A percentile compares a stretch with the other conserved stretches of the same genome.
phyloP scores from a whole-genome alignment of 1,140 invertebrate genomes.

The Branchinecta lindahli region DNA sequence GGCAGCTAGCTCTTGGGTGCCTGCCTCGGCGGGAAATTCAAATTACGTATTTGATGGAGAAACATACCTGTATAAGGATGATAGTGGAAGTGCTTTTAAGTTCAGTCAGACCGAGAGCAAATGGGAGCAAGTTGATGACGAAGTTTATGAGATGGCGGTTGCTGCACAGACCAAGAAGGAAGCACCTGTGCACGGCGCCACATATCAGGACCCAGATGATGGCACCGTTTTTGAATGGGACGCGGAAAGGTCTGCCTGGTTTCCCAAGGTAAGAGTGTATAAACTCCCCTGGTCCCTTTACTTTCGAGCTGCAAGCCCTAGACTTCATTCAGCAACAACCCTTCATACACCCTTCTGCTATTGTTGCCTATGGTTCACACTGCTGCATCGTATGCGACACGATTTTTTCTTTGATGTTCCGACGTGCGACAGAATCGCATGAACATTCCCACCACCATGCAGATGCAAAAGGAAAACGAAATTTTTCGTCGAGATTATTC shows the following conservation, averaged over 20 bases:
- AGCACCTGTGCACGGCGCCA: conserved; percentile 61
- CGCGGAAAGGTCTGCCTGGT: conserved; percentile 73
- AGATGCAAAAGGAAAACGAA: too few species aligned
- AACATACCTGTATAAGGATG: conserved; percentile 36
- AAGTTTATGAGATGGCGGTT: conserved; percentile 27
- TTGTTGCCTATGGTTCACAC: too few species aligned
- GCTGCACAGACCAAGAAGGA: conserved; percentile 34
- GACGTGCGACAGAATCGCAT: too few species aligned
- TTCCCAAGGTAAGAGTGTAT: conserved; percentile 55
- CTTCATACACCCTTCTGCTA: too few species aligned
- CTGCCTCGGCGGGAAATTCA: conserved; percentile 18
- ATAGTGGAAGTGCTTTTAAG: conserved; percentile 26
- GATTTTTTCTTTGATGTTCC: too few species aligned
- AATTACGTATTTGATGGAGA: conserved; percentile 38
- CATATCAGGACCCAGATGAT: conserved; percentile 54
- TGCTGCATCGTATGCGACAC: too few species aligned
- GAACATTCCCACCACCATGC: too few species aligned
- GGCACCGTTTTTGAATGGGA: conserved; percentile 85
- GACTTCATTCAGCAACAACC: too few species aligned
- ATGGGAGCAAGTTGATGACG: conserved; percentile 29
- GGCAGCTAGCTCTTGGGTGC: not conserved
- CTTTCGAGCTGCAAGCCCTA: too few species aligned
- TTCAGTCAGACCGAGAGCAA: conserved; percentile 36
- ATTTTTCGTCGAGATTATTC: too few species aligned
- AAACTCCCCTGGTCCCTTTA: not conserved